Evolutionary conservation across 1,140 invertebrate species (phyloP), one percentile per base, ranked within the genome.

Genomic region (Cydia fagiglandana): DNA sequence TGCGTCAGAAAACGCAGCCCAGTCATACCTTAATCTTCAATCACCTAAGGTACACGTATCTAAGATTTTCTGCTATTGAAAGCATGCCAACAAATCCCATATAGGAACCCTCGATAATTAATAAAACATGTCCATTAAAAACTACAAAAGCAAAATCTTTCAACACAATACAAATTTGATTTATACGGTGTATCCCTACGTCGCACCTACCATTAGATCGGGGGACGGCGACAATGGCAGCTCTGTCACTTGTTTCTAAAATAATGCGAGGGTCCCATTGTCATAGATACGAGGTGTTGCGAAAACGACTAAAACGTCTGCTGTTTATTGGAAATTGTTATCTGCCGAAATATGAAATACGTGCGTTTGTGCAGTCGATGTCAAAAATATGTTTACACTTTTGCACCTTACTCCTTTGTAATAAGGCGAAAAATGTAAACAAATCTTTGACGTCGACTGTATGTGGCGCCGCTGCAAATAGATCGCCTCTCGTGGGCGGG

Each of bases 61-160:
- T 41, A 41, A 41, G 7, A 41, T 30, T 30, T 30, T 9, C 7
- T 13, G 9, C 41, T 45, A 45, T 45, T 10, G 12, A 10, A 45
- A 45, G 10, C 10, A 12, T 45, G 41, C 2, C 34, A 38, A 38
- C 6, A 34, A n/a, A 13, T 4, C 5, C 4, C 6, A n/a, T 61
- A 5, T 61, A 53, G n/a, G 2, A 61, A 61, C 56, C 17, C n/a
- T 61, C 10, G 4, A n/a, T 13, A 61, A 61, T 61, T 20, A 61
- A 61, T 61, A 61, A 24, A 61, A 61, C 56, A 24, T 61, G 56
- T 61, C 56, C 56, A 61, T 56, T 61, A 61, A 61, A 61, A 61
- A 61, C 56, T 61, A 61, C 56, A 61, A 61, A 24, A 61, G 20
- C 2, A 61, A 61, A 20, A 61, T 61, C 9, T 61, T 61, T 61